These are phyloP conservation scores for Drosophila macrospina DNA, from an alignment of 2,888 invertebrate genomes.

Conservation along the genomic window DNA sequence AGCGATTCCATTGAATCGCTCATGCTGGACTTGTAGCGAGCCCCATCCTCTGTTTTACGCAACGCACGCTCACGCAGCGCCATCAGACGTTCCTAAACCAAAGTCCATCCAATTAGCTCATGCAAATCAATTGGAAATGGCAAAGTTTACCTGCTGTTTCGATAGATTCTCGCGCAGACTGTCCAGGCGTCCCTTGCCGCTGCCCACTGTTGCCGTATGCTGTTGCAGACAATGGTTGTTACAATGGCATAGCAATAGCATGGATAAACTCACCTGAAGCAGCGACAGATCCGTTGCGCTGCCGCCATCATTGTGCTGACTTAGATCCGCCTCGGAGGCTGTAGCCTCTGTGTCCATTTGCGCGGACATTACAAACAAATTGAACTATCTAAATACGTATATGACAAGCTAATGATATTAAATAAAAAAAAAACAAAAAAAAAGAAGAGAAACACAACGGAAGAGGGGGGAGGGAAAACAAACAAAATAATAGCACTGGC, in stretches of 20 bases:
- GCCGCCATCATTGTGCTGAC: conserved; percentile 50
- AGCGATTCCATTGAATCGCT: conserved; percentile 67
- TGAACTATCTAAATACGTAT: conserved; percentile 42
- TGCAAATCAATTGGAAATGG: neutral
- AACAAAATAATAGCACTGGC: conserved; percentile 40
- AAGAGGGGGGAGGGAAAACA: conserved; percentile 6
- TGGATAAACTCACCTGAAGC: conserved; percentile 43
- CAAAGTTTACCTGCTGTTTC: conserved; percentile 61
- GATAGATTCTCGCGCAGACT: conserved; percentile 65
- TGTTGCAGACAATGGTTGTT: no score
- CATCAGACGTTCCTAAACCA: conserved; percentile 56
- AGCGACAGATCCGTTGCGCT: conserved; percentile 53
- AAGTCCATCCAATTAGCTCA: no score
- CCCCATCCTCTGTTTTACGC: conserved; percentile 48
- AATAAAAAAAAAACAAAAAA: conserved; percentile 11
- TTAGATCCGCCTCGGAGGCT: conserved; percentile 26
- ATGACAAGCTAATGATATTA: conserved; percentile 4
- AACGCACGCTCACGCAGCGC: conserved; percentile 66
- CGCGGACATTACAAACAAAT: conserved; percentile 29
- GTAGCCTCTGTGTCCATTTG: conserved; percentile 5
- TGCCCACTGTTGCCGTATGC: neutral
- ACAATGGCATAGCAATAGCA: no score
- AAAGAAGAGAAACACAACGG: conserved; percentile 4
- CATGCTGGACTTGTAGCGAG: conserved; percentile 33
- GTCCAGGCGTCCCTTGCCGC: conserved; percentile 60